A percentile compares a stretch with the other conserved stretches of the same genome.
phyloP scores from a whole-genome alignment of 2,797 vertebrate species.

The Pempheris klunzingeri region DNA sequence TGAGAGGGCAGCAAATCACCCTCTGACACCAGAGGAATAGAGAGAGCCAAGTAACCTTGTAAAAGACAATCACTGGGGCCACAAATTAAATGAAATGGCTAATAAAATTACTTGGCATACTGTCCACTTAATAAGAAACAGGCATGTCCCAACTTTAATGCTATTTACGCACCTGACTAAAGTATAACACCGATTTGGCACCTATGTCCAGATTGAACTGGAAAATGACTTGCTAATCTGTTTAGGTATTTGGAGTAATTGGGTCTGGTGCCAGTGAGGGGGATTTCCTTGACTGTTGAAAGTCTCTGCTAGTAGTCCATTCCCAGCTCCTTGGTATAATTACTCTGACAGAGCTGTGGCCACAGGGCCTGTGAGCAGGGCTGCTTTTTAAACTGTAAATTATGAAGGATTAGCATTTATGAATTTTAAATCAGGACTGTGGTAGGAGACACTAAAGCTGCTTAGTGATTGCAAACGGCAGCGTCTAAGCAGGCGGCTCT shows the following conservation, averaged over 20 bases:
- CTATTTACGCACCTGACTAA: slow-evolving; percentile 97
- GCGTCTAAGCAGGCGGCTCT: slow-evolving; percentile 91
- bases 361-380: slow-evolving; percentile 98
- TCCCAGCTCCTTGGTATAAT: slow-evolving; percentile 99
- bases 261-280: slow-evolving; percentile 97
- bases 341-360: slow-evolving; percentile 99
- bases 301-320: slow-evolving; percentile 99
- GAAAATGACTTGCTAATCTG: slow-evolving; percentile 99
- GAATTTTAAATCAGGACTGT: slow-evolving; percentile 99
- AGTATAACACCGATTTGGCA: slow-evolving; percentile 94
- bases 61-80: slow-evolving; percentile 77
- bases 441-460: slow-evolving; percentile 99
- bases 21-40: slow-evolving; percentile 66
- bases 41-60: slow-evolving; percentile 74
- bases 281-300: slow-evolving; percentile 99
- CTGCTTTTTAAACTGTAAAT: slow-evolving; percentile 99
- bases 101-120: slow-evolving; percentile 83
- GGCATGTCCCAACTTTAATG: slow-evolving; percentile 87
- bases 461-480: slow-evolving; percentile 97
- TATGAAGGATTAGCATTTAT: slow-evolving; percentile 99
- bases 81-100: slow-evolving; percentile 82
- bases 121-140: slow-evolving; percentile 78
- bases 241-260: slow-evolving; percentile 99
- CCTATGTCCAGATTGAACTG: slow-evolving; percentile 97
- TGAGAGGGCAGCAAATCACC: slow-evolving; percentile 74